Evolutionary conservation across 2,888 invertebrate species (phyloP).

Genomic region (Ecliptopera silaceata): DNA sequence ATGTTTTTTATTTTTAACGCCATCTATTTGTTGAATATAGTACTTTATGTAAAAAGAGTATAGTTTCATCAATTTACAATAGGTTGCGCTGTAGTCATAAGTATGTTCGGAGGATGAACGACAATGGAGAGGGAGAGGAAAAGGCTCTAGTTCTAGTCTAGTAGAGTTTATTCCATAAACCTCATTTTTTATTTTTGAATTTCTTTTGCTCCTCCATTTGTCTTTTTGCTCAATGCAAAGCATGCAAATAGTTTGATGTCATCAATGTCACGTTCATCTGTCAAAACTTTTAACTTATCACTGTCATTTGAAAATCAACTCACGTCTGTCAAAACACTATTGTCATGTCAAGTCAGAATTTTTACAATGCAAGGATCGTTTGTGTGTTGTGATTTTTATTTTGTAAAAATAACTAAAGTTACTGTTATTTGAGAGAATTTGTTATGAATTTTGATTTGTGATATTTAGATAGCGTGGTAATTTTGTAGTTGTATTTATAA

Average conservation of each 20-base stretch:
- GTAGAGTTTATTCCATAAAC: no score
- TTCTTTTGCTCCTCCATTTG: no score
- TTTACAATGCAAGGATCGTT: conserved; percentile 51
- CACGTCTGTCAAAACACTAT: no score
- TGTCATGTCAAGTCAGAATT: conserved; percentile 30
- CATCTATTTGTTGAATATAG: background rate
- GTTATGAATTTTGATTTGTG: conserved; percentile 42
- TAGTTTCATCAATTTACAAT: background rate
- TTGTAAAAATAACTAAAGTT: conserved; percentile 54
- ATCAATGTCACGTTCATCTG: no score
- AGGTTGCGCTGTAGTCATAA: background rate
- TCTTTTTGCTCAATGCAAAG: no score
- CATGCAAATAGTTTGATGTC: no score
- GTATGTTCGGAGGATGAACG: no score
- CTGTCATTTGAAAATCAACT: no score
- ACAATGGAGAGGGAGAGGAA: no score
- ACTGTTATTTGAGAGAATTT: conserved; percentile 51
- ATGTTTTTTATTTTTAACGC: background rate
- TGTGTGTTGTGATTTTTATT: conserved; percentile 72
- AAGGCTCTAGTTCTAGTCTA: no score
- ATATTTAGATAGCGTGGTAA: conserved; percentile 50
- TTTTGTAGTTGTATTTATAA: conserved; percentile 62
- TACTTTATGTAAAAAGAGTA: background rate
- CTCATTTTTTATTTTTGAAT: no score
- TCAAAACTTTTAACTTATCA: no score